phyloP scores from a whole-genome alignment of 1,140 invertebrate species.

The Calycopis cecrops region DNA sequence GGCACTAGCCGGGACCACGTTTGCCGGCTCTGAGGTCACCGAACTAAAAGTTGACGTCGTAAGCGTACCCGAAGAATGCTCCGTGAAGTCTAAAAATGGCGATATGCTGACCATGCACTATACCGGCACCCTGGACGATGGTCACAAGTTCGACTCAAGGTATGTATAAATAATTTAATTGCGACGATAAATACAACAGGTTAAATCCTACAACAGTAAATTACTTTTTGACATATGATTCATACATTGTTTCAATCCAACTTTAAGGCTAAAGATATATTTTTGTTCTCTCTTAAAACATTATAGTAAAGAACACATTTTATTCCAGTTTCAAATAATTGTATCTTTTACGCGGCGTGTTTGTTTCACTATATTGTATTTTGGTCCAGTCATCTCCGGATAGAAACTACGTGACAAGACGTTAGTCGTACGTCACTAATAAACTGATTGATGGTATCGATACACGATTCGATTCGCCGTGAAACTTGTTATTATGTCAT shows the following conservation, averaged over 20 bases:
- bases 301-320: neutral
- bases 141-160: slow-evolving; percentile 96
- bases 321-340: neutral
- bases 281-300: neutral
- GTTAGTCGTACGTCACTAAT: slow-evolving; percentile 4
- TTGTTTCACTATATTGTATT: neutral
- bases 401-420: slow-evolving; percentile 11
- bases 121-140: slow-evolving; percentile 89
- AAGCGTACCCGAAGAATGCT: slow-evolving; percentile 87
- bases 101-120: slow-evolving; percentile 97
- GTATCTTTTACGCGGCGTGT: slow-evolving; percentile 7
- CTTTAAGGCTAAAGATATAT: neutral
- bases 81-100: slow-evolving; percentile 87
- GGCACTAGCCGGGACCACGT: slow-evolving; percentile 66
- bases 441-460: slow-evolving; percentile 1
- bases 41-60: slow-evolving; percentile 89
- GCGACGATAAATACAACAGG: neutral
- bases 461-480: slow-evolving; percentile 1
- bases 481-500: neutral
- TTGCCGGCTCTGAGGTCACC: slow-evolving; percentile 61
- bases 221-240: neutral
- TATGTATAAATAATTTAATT: slow-evolving; percentile 61
- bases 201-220: neutral
- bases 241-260: neutral
- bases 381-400: slow-evolving; percentile 11